Evolutionary conservation across 2,797 vertebrate species (phyloP), one percentile per base, ranked within the genome.

Genomic region (Cichlasoma orientale): DNA sequence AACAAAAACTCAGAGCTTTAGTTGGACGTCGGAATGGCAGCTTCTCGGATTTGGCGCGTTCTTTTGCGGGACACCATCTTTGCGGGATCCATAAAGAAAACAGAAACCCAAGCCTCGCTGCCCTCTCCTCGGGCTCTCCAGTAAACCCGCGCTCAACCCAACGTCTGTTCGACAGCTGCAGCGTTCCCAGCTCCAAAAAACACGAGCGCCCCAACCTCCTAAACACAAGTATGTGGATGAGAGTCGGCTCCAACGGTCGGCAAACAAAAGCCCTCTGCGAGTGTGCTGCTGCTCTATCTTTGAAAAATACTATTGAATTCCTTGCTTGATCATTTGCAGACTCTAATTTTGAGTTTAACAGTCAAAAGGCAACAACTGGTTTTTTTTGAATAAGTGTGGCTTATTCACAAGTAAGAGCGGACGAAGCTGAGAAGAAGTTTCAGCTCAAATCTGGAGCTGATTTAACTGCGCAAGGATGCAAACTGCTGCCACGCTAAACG

Each of bases 141-240:
- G 90, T 86, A 90, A 92, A 92, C 78, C 84, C 63, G 14, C 38
- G 78, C 82, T 89, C 82, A 47, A 88, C 86, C 63, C 87, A 89
- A 89, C 86, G 93, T 92, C 92, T 95, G 93, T 78, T 88, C 84
- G 73, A 94, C 94, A 95, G 94, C 93, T 95, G 94, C 91, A 72
- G 70, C 38, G 70, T 58, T 82, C 83, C 71, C 53, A 25, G 78
- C 82, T 91, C 88, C 86, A 80, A 89, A 86, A 88, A 85, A 88
- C 83, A 80, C 1, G 5, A 82, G 82, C 77, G 82, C 59, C 66
- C 90, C 91, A 92, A 89, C 77, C 89, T 90, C 82, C 88, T 81
- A 77, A 90, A 91, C 86, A 74, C 89, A 92, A 93, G 89, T 89
- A 94, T 91, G 89, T 84, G 87, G 80, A 90, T 23, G 69, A 90